Base-by-base conservation (phyloP, 2,888 invertebrate species). In the Orthonevra nobilis region DNA sequence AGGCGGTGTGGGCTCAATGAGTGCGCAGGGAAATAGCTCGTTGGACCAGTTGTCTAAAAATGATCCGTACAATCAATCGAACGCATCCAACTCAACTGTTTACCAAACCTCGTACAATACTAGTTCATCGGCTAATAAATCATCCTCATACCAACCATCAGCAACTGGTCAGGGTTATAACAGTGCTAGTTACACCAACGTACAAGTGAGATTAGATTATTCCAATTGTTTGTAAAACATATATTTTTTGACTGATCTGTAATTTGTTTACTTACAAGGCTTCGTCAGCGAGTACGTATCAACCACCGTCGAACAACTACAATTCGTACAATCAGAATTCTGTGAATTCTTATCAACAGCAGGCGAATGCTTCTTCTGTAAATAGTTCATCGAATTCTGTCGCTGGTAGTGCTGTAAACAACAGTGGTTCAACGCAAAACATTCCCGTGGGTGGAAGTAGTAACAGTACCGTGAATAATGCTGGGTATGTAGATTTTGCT, bases 281-380 rank as follows among this genome's bases (percentile, higher is more conserved):
- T 9, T 86, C 88, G 60, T 87, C 88, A 68, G 85, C 86, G 28
- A 88, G 85, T 81, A 85, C 86, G 79, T 89, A 88, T 79, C 89
- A 88, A 83, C 86, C 85, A 48, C 86, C 88, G 61, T 84, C 87
- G 32, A 83, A 83, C 64, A 83, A 81, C 64, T 89, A 89, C 72
- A 87, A 85, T 81, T 85, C 87, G 60, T 89, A 89, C 82, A 89
- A 89, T 82, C 87, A 87, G 69, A 87, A 85, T 83, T 85, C 87
- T 36, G 88, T 89, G 68, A 88, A 87, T 83, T 87, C 89, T 68
- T 89, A 89, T 83, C 89, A 89, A 81, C 87, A 87, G 81, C 88
- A 87, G 56, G 82, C 77, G 60, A 83, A 83, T 74, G 83, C 82
- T 40, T 82, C 83, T 44, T 83, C 83, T 28, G 84, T 84, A 28